Percentiles rank a stretch among this genome's conserved stretches.
phyloP scores from a whole-genome alignment of 1,140 invertebrate species.

The Anthonomus grandis region DNA sequence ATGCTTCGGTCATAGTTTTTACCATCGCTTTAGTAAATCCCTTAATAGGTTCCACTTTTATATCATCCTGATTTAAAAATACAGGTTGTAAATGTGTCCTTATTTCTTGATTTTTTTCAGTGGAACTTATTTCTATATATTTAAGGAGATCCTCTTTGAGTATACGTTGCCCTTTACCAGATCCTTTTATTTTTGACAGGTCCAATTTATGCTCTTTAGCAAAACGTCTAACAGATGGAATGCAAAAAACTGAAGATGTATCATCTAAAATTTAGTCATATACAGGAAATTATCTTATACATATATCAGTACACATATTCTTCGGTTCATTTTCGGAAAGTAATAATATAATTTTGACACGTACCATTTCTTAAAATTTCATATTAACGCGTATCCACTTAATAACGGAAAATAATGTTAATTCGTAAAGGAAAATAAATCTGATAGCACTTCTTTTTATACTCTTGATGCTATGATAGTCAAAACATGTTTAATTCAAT shows the following conservation, averaged over 20 bases:
- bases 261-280: constrained; percentile 19
- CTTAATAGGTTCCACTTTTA: constrained; percentile 56
- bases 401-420: not conserved
- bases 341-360: no score
- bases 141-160: constrained; percentile 93
- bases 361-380: no score
- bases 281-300: no score
- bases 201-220: constrained; percentile 83
- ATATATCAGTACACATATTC: no score
- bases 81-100: not conserved
- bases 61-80: not conserved
- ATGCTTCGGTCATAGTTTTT: constrained; percentile 91
- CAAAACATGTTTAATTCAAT: no score
- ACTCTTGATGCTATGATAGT: no score
- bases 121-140: no score
- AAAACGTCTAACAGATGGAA: constrained; percentile 90
- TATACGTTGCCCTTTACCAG: constrained; percentile 87
- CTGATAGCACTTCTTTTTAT: no score
- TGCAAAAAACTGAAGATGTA: constrained; percentile 65
- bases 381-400: no score
- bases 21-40: constrained; percentile 90
- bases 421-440: no score
- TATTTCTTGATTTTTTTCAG: no score
- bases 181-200: constrained; percentile 71
- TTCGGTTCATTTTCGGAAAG: no score